Evolutionary conservation across 1,140 invertebrate species (phyloP), one percentile per base, ranked within the genome.

Genomic region (Trypoxylus dichotomus): DNA sequence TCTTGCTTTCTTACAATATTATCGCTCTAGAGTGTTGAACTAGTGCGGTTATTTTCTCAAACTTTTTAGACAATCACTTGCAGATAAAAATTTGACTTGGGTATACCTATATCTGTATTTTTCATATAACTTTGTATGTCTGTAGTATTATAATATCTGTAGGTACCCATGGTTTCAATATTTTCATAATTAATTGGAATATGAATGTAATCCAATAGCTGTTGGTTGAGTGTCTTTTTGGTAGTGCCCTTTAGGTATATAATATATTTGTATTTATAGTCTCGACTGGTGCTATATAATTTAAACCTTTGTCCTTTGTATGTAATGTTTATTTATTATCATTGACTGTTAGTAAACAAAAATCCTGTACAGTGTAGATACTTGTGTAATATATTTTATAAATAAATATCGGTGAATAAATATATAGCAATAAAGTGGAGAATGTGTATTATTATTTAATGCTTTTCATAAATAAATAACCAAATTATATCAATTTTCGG

Each of bases 351-450:
- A 81, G 75, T 82, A 78, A 73, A 82, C 81, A 81, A 83, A 72
- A 81, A 81, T 80, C 82, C 81, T 86, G 85, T 86, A 86, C 85
- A 86, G 85, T 86, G 85, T 86, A 86, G 85, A 86, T 86, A 81
- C 83, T 84, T 85, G 83, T 86, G 85, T 86, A 86, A 86, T 83
- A 86, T 85, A 86, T 86, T 86, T 86, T 86, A 86, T 86, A 86
- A 86, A 86, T 85, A 85, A 85, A 85, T 83, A 82, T 82, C 82
- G 78, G 81, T 81, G 60, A 82, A 82, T 81, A 84, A 83, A 84
- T 79, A 83, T 83, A 81, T 85, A 85, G 84, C 81, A 84, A 85
- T 84, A 83, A 81, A 25, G 15, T 74, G 27, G 72, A 15, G 11
- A 8, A 1, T 1, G 29, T 74, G 29, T 74, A 41, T 74, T 15